phyloP scores from a whole-genome alignment of 2,113 vertebrate genomes.

The Leiothrix lutea region DNA sequence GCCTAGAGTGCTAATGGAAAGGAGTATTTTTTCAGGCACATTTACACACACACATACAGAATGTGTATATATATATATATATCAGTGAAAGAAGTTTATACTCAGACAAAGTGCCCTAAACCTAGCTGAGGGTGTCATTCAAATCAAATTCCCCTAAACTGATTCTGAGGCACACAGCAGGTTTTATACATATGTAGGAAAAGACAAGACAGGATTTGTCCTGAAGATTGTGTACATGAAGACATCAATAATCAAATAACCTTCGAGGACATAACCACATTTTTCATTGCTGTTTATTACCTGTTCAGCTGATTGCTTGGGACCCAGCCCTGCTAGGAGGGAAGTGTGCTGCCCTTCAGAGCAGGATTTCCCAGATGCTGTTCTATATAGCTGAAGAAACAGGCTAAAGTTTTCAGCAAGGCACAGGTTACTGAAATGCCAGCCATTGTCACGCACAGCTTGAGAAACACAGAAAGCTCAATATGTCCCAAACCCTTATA shows the following conservation, averaged over 20 bases:
- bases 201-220: not conserved
- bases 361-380: not conserved
- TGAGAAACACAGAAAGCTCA: not conserved
- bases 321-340: not conserved
- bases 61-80: not conserved
- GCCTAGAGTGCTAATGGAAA: not conserved
- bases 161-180: not conserved
- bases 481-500: not conserved
- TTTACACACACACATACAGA: not conserved
- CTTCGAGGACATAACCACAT: not conserved
- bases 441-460: not conserved
- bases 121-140: not conserved
- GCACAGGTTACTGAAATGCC: not conserved
- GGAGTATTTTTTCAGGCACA: not conserved
- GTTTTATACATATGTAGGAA: not conserved
- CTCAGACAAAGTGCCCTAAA: not conserved
- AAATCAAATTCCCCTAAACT: not conserved
- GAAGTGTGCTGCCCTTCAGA: not conserved
- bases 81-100: not conserved
- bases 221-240: not conserved
- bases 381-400: constrained; percentile 1
- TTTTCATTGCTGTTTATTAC: not conserved
- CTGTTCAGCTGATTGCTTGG: not conserved
- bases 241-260: not conserved
- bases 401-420: not conserved